Evolutionary conservation across 2,113 vertebrate genomes (phyloP).

Genomic region (Aegithalos caudatus): DNA sequence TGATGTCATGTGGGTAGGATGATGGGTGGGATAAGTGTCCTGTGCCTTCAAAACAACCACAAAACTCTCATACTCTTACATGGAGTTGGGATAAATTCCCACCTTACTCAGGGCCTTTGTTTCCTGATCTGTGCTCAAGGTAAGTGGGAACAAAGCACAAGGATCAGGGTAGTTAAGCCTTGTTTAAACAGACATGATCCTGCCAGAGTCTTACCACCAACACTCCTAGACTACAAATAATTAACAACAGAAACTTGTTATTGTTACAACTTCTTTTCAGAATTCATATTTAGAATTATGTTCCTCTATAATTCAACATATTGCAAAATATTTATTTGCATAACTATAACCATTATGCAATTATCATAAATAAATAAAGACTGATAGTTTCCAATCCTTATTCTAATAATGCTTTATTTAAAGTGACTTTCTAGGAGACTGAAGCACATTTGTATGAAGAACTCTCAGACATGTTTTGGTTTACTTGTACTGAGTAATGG

Average conservation of each 20-base stretch:
- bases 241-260: background rate
- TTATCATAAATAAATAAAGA: background rate
- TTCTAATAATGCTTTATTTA: background rate
- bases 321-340: background rate
- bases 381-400: background rate
- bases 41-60: background rate
- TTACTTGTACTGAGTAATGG: background rate
- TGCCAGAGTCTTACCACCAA: background rate
- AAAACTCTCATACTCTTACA: background rate
- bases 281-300: background rate
- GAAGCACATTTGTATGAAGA: background rate
- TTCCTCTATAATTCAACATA: background rate
- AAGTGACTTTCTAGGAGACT: background rate
- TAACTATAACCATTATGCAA: background rate
- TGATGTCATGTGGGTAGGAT: too few relatives aligned
- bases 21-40: background rate
- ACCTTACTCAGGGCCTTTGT: background rate
- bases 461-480: background rate
- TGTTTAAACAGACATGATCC: background rate
- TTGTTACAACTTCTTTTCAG: background rate
- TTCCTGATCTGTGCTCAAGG: background rate
- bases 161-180: background rate
- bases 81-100: background rate
- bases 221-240: background rate
- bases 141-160: fast-evolving